Base-by-base conservation (phyloP, 2,888 invertebrate genomes). In the Heteropelma amictum region DNA sequence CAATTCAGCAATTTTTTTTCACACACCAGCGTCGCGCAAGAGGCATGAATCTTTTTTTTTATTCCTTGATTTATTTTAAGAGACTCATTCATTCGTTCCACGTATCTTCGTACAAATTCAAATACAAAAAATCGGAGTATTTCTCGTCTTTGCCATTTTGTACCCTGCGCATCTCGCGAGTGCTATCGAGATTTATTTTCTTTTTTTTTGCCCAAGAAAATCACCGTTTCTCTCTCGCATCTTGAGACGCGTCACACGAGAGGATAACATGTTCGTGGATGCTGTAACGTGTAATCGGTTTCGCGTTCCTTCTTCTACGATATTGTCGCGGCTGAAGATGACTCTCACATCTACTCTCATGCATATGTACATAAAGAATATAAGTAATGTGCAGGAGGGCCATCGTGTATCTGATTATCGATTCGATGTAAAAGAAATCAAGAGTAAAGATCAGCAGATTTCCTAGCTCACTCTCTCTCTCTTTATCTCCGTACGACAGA, bases 331-430 rank as follows among this genome's bases (percentile, higher is more conserved):
- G 47, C 33, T 47, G 33, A 26, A 49, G 35, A 17, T 49, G 49
- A 38, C 38, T 10, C 35, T 19, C 23, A 26, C 49, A 14, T 69
- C 56, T 53, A 51, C 8, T 4, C 14, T 28, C 30, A 26, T 21
- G 40, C 10, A 33, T 23, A 26, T 69, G n/a, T 60, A 53, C 30
- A 28, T 60, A 61, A 42, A 63, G 38, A 74, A n/a, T n/a, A n/a
- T n/a, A n/a, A n/a, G n/a, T n/a, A n/a, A n/a, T n/a, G n/a, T n/a
- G n/a, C n/a, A n/a, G n/a, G n/a, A n/a, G n/a, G n/a, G n/a, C 63
- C 65, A 79, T 79, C 73, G 72, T 69, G 63, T 60, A 64, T 51
- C 33, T 63, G 75, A 77, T 72, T 61, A 77, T 77, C 75, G 77
- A 77, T 79, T 68, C 51, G 54, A 6, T 60, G 61, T 72, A 75